Evolutionary conservation across 2,888 invertebrate genomes (phyloP), one percentile per base, ranked within the genome.

Genomic region (Crioceris asparagi): DNA sequence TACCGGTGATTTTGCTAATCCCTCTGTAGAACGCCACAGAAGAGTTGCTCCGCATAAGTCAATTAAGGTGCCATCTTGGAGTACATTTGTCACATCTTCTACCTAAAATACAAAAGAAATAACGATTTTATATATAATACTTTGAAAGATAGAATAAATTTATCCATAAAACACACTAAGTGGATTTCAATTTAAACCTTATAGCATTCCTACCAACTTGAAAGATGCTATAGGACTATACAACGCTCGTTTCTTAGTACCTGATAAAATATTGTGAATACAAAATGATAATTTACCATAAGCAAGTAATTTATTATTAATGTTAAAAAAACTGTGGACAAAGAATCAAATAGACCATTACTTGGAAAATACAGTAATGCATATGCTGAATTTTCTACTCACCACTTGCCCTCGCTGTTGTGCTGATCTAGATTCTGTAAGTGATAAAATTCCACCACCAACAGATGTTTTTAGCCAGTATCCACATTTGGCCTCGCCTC

Each of bases 21-120:
- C 97, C 59, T 92, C 90, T 10, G 93, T 90, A 31, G 97, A 94
- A 61, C 98, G 76, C 96, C 96, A 98, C 17, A 98, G 72, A 45
- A 99, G 70, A 14, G 98, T 98, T 21, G 97, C 98, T 38, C 98
- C 98, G 66, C 98, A 99, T 50, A 98, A 74, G 71, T 98, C 98
- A 56, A 98, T 96, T 62, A 99, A 74, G 21, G 97, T 96, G 35
- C 98, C 98, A 65, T 98, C 98, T 65, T 88, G 79, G 46, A 97
- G 70, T 34, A 88, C 73, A 64, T 94, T 94, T 44, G 79, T 81
- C 66, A 91, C 91, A 36, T 82, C 81, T 54, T 86, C 86, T 57
- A 73, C 72, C 77, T 80, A 67, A 58, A 64, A 36, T 34, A 41
- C 38, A 35, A 17, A 35, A 21, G 23, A 31, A 7, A 7, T 15